A percentile compares a stretch with the other conserved stretches of the same genome.
Evolutionary conservation across 2,797 vertebrate species (phyloP).

Genomic region (Sebastes aleutianus): DNA sequence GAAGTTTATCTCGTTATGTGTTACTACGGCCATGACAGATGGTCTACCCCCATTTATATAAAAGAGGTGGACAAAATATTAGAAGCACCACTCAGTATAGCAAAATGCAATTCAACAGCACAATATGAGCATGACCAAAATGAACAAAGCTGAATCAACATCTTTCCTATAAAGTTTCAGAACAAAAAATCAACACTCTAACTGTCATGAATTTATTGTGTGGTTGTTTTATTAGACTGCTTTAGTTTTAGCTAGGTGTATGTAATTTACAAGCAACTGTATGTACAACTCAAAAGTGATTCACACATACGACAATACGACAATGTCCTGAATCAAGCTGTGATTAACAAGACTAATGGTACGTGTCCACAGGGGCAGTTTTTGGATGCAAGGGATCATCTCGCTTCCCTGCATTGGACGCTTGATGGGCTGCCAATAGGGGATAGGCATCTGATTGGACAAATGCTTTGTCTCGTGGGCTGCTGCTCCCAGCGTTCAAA

Average conservation of each 20-base stretch:
- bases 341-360: too few relatives aligned
- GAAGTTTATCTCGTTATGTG: background rate
- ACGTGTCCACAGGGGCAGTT: too few relatives aligned
- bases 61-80: background rate
- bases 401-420: too few relatives aligned
- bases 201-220: background rate
- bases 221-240: background rate
- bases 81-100: background rate
- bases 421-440: too few relatives aligned
- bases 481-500: too few relatives aligned
- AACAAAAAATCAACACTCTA: background rate
- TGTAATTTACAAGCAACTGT: background rate
- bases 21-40: accelerated
- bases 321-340: too few relatives aligned
- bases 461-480: too few relatives aligned
- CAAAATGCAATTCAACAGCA: background rate
- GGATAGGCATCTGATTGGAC: too few relatives aligned
- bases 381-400: too few relatives aligned
- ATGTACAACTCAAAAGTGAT: background rate
- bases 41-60: too few relatives aligned
- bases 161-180: background rate
- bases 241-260: too few relatives aligned
- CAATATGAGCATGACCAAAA: background rate
- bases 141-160: background rate
- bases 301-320: too few relatives aligned